These are phyloP conservation scores for Lottia gigantea DNA, from an alignment of 2,888 invertebrate genomes.

Conservation along the genomic window DNA sequence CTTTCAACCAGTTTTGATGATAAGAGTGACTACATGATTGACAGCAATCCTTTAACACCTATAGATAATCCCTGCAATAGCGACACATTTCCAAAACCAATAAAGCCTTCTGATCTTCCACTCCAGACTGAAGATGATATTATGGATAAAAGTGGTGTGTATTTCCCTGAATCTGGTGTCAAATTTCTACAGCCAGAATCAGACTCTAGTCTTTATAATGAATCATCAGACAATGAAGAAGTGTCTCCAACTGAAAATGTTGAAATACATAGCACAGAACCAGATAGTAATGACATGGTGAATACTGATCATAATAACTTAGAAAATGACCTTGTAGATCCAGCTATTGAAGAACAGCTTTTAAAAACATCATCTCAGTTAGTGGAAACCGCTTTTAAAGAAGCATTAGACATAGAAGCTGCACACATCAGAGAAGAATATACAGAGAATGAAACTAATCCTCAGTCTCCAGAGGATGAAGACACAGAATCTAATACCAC, in stretches of 20 bases:
- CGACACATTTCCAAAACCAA: not conserved
- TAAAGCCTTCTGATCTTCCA: not conserved
- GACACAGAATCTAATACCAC: not conserved
- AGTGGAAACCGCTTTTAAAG: not conserved
- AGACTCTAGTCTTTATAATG: not conserved
- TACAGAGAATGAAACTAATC: not conserved
- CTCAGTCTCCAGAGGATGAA: not conserved
- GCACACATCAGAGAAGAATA: not conserved
- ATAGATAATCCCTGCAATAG: not conserved
- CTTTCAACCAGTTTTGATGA: conserved; percentile 6
- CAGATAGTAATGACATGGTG: not conserved
- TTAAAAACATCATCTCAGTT: not conserved
- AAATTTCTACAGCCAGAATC: not conserved
- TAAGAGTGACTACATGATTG: not conserved
- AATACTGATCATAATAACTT: too few species aligned
- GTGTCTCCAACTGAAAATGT: not conserved
- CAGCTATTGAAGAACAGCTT: not conserved
- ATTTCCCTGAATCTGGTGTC: not conserved
- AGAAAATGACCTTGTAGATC: not conserved
- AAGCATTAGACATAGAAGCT: conserved; percentile 9
- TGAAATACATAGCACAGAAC: not conserved
- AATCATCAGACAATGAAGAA: not conserved
- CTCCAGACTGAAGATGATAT: not conserved
- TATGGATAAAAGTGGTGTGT: not conserved
- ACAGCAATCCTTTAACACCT: not conserved